Base-by-base conservation (phyloP, 1,140 invertebrate species). In the Matsumurasca onukii region DNA sequence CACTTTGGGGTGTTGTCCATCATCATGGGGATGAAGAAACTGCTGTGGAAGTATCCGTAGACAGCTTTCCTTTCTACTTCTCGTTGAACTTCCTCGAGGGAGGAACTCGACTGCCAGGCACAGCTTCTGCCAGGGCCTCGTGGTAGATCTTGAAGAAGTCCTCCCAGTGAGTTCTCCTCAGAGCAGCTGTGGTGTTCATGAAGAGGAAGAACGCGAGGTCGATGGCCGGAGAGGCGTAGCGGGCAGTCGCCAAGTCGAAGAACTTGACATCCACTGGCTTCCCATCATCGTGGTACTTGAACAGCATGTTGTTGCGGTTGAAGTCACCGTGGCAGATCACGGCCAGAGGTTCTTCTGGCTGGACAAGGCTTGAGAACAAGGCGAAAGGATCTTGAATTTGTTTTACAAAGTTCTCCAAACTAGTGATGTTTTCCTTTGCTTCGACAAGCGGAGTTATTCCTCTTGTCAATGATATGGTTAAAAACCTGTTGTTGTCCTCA, bases 301-400 rank as follows among this genome's bases (percentile, higher is more conserved):
- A 86, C 55, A 85, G 71, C 24, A 86, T 77, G 67, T 86, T 86
- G 69, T 85, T 85, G 52, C 78, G 80, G 79, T 81, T 83, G 70
- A 80, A 83, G 72, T 85, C 84, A 15, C 84, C 84, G 72, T 86
- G 84, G 29, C 77, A 81, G 20, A 83, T 52, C 12, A 83, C 80
- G 5, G 78, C 76, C 69, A 78, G 77, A 1, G 80, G 80, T 62
- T 80, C 80, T 25, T 70, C 64, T 3, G 72, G 72, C 1, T 20
- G 25, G 1, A 20, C 39, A 17, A 71, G 22, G 3, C 24, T 22
- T 24, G 48, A 17, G 39, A 71, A 63, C 20, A 70, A 27, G 20
- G 49, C 12, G 13, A 34, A 1, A 0, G 48, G 29, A 63, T 52
- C 31, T n/a, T 67, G 57, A 15, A 29, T 20, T 27, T 29, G 13